Evolutionary conservation across 2,797 vertebrate species (phyloP).

Genomic region (Myotis myotis): DNA sequence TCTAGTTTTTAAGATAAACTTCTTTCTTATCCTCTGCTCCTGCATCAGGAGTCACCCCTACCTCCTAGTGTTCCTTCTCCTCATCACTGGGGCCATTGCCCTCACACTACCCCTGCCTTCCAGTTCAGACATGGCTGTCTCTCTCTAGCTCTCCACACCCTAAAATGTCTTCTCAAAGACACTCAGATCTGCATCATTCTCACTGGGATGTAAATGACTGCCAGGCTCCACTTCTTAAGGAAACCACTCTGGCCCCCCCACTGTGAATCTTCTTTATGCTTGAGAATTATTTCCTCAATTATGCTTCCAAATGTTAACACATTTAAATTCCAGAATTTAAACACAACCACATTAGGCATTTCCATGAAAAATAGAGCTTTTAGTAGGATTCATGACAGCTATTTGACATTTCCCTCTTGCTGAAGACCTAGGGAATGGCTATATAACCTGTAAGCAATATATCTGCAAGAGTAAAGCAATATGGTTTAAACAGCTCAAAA

Average conservation of each 20-base stretch:
- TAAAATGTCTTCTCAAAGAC: neutral
- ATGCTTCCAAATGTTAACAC: conserved; percentile 38
- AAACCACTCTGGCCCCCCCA: neutral
- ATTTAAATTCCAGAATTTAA: neutral
- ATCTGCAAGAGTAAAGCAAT: conserved; percentile 49
- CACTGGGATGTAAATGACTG: neutral
- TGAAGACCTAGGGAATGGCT: conserved; percentile 49
- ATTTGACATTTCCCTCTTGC: conserved; percentile 31
- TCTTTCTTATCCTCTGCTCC: neutral
- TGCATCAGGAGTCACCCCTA: no score
- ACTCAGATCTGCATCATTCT: neutral
- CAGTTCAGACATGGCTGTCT: neutral
- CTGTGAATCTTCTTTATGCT: conserved; percentile 19
- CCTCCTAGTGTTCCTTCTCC: neutral
- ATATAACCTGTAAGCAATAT: conserved; percentile 21
- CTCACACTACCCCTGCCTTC: neutral
- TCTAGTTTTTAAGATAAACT: neutral
- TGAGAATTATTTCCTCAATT: conserved; percentile 64
- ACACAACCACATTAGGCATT: neutral
- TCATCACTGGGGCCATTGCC: no score
- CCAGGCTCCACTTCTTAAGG: neutral
- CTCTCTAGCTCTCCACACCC: neutral
- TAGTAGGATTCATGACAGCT: neutral
- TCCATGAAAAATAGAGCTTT: conserved; percentile 34
- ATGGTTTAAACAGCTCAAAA: conserved; percentile 8